Evolutionary conservation across 1,140 invertebrate genomes (phyloP), one percentile per base, ranked within the genome.

Genomic region (Bombus waltoni): DNA sequence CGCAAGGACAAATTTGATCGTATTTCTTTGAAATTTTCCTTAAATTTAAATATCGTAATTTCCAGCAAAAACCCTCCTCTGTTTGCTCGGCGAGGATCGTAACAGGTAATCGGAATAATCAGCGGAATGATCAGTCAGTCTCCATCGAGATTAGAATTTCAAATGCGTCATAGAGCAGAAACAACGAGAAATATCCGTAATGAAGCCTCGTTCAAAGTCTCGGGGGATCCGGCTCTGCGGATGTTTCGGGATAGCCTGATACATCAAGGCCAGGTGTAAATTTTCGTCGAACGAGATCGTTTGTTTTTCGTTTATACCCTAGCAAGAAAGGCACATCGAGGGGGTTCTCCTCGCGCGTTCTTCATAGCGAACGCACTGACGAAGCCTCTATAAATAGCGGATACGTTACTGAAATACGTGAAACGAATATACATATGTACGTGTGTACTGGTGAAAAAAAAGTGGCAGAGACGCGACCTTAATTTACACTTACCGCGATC

Each of bases 381-480:
- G 86, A 88, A 91, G 91, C 84, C 82, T 83, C 92, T 92, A 93
- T 91, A 93, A 93, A 93, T 93, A 93, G 85, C 88, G 71, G n/a
- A 22, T 82, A 85, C 79, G 75, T 66, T 87, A 85, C 86, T 75
- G 85, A 91, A 92, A 92, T 90, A 91, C 86, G 79, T 85, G 83
- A 89, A 90, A 91, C 84, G 83, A 78, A 81, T 35, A 68, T 81
- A 78, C 71, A 47, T 74, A 47, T 62, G n/a, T 66, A 44, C 40
- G 78, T 38, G 47, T 73, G 57, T 40, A 73, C 59, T 9, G 10
- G 42, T 32, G 1, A 75, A 72, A 65, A 53, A 81, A 79, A 68
- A 57, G 32, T 38, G 35, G 42, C 62, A 57, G 35, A 40, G 62
- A 68, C 35, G 44, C 42, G 62, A 84, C 40, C 76, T 62, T 80